These are phyloP conservation scores for Parnassius apollo DNA, from an alignment of 2,888 invertebrate genomes.

Conservation along the genomic window DNA sequence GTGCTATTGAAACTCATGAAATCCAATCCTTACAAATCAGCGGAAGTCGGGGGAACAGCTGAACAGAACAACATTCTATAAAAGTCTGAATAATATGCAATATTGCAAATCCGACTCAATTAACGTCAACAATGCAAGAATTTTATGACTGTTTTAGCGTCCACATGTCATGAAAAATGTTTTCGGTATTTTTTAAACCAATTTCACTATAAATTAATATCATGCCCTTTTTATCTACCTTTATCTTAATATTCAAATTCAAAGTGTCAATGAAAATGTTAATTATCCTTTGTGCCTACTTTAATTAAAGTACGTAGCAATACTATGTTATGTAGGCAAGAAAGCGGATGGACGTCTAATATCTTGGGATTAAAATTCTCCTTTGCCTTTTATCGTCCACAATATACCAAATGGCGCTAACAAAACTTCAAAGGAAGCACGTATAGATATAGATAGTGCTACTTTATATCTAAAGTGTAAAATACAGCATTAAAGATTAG, in stretches of 20 bases:
- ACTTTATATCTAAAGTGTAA: too few relatives aligned
- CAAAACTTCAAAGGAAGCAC: conserved; percentile 5
- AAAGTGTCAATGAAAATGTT: conserved; percentile 25
- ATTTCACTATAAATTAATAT: conserved; percentile 9
- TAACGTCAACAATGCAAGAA: not conserved
- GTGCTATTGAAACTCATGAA: too few relatives aligned
- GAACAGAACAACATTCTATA: too few relatives aligned
- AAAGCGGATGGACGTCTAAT: conserved; percentile 25
- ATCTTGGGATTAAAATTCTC: conserved; percentile 26
- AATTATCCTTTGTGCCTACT: conserved; percentile 27
- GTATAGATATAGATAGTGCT: conserved; percentile 4
- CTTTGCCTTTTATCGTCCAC: conserved; percentile 22
- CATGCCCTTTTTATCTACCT: conserved; percentile 15
- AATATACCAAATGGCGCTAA: conserved; percentile 17
- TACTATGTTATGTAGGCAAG: conserved; percentile 18
- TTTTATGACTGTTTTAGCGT: not conserved
- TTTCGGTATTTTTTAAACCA: conserved; percentile 9
- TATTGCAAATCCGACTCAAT: not conserved
- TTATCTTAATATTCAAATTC: conserved; percentile 23
- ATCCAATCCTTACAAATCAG: too few relatives aligned
- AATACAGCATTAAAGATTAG: too few relatives aligned
- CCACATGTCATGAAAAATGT: not conserved
- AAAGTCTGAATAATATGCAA: not conserved
- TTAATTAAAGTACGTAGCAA: conserved; percentile 25
- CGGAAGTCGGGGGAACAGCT: too few relatives aligned